Conservation (phyloP, 2,888 invertebrate species). For the Oxytorus armatus region DNA sequence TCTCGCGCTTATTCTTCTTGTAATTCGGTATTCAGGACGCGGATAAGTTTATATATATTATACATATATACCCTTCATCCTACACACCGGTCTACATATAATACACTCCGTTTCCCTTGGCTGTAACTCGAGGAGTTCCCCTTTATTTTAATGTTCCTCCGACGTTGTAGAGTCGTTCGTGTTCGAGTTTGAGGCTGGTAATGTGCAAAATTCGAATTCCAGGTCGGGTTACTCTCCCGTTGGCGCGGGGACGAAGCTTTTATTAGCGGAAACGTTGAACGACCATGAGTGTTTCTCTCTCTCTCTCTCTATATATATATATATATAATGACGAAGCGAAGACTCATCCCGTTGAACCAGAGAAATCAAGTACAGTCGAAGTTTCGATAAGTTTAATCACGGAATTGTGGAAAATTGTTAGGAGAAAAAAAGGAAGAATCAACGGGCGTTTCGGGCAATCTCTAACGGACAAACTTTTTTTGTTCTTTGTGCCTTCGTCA, state of each 20-base stretch:
- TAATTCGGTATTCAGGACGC: constrained; percentile 50
- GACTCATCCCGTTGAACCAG: neutral
- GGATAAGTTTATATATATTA: constrained; percentile 9
- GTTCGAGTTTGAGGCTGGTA: constrained; percentile 51
- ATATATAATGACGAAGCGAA: constrained; percentile 6
- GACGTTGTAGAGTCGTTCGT: constrained; percentile 25
- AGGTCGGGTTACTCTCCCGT: constrained; percentile 49
- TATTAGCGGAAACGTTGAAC: constrained; percentile 53
- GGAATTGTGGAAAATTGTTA: neutral
- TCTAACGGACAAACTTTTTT: too few relatives aligned
- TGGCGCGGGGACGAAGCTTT: constrained; percentile 44
- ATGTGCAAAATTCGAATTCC: constrained; percentile 58
- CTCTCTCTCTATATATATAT: neutral
- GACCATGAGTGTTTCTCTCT: constrained; percentile 16
- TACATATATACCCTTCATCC: constrained; percentile 1
- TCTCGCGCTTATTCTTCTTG: constrained; percentile 17
- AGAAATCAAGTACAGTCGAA: constrained; percentile 1
- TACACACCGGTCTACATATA: neutral
- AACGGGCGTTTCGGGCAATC: too few relatives aligned
- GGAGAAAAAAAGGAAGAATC: too few relatives aligned
- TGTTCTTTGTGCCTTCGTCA: too few relatives aligned
- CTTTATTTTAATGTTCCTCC: constrained; percentile 47
- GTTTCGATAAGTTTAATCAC: neutral
- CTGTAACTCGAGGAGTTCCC: constrained; percentile 53
- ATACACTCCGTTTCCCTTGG: constrained; percentile 10